Conservation (phyloP, 2,797 vertebrate species). For the Enteromius afrohamiltoni region DNA sequence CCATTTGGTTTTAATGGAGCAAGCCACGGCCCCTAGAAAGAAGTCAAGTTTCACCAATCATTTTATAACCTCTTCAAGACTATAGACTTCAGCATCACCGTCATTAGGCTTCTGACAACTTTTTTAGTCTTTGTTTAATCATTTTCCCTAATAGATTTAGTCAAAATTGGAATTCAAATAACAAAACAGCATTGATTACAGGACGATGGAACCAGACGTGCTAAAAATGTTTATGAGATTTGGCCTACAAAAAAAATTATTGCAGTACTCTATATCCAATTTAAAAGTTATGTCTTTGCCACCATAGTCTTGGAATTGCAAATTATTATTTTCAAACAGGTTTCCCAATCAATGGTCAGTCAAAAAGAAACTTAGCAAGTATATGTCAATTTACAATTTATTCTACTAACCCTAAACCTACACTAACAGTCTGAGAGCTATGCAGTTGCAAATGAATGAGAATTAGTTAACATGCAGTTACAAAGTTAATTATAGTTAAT, state of each 20-base stretch:
- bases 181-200: neutral
- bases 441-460: too few species aligned
- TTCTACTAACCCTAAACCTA: too few species aligned
- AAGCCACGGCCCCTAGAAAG: neutral
- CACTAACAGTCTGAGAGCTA: too few species aligned
- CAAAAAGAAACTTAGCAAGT: neutral
- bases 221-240: neutral
- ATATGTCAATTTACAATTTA: too few species aligned
- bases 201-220: neutral
- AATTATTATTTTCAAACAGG: neutral
- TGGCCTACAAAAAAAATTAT: neutral
- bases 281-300: neutral
- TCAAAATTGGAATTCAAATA: neutral
- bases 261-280: neutral
- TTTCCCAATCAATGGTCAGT: neutral
- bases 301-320: neutral
- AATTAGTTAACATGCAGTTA: too few species aligned
- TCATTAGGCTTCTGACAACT: neutral
- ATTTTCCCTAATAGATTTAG: neutral
- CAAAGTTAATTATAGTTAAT: too few species aligned
- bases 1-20: constrained; percentile 19
- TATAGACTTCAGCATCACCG: neutral
- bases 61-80: constrained; percentile 9
- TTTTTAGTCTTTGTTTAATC: neutral
- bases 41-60: constrained; percentile 7